Evolutionary conservation across 2,888 invertebrate species (phyloP), one percentile per base, ranked within the genome.

Genomic region (Erannis defoliaria): DNA sequence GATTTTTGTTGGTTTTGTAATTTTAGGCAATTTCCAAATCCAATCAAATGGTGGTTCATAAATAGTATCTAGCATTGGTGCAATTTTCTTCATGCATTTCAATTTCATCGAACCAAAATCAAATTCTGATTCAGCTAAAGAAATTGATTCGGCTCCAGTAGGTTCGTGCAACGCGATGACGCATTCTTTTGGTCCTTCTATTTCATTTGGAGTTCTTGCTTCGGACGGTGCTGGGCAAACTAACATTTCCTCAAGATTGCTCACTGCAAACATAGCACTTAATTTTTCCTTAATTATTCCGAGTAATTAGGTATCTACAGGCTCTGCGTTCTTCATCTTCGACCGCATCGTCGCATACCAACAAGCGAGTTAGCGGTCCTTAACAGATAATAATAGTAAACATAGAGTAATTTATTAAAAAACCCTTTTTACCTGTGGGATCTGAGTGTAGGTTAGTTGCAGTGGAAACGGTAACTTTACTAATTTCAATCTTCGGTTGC

Each of bases 61-160:
- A 42, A 81, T 73, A 3, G 66, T 65, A 5, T 80, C 69, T 66
- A 91, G 63, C 88, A 93, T 88, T 3, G 92, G 90, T 29, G 72
- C 55, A 21, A 88, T 60, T 75, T 81, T 88, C 62, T 74, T 79
- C 8, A 88, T 72, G 2, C 84, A 69, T 64, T 71, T 80, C 35
- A 50, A 67, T 73, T 76, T 85, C 48, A 70, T 66, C 2, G 26
- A 26, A 31, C 76, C 69, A 31, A 64, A 35, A 54, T 80, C 74
- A 12, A 70, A 54, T 54, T 68, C 66, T 9, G 63, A 46, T 35
- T 78, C 73, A 19, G 73, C 68, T 9, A 67, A 26, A 21, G 54
- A 59, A 12, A 59, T 40, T 3, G 73, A 72, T 16, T 74, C 67
- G 16, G 67, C 29, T n/a, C 35, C 57, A 26, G 51, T 35, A 19